These are phyloP conservation scores for Setipinna tenuifilis DNA, from an alignment of 2,797 vertebrate species.

Conservation along the genomic window DNA sequence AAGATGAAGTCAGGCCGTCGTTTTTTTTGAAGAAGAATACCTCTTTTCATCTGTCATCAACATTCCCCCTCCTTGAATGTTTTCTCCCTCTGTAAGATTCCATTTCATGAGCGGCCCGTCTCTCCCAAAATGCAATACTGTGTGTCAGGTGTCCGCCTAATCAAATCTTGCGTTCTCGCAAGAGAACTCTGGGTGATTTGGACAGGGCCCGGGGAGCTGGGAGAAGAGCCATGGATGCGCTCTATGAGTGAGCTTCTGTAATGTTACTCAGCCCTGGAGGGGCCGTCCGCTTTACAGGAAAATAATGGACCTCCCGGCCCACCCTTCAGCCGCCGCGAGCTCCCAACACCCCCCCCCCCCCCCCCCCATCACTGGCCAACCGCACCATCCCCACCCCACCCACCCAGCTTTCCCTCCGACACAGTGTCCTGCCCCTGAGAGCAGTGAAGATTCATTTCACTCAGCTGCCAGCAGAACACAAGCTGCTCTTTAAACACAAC, in stretches of 20 bases:
- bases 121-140: constrained; percentile 16
- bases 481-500: constrained; percentile 72
- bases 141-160: constrained; percentile 24
- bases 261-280: constrained; percentile 65
- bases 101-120: neutral
- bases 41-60: constrained; percentile 16
- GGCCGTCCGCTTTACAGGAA: constrained; percentile 68
- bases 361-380: too few species aligned
- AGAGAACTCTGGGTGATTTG: constrained; percentile 11
- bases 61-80: constrained; percentile 13
- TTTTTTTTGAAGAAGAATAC: neutral
- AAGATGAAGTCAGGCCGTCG: neutral
- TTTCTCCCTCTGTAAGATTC: constrained; percentile 9
- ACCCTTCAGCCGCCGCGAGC: constrained; percentile 10
- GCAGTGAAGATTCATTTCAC: constrained; percentile 62
- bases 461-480: constrained; percentile 69
- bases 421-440: constrained; percentile 57
- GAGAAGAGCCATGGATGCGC: constrained; percentile 9
- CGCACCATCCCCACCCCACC: neutral
- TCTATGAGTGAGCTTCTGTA: constrained; percentile 61
- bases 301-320: constrained; percentile 66
- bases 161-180: constrained; percentile 11
- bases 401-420: constrained; percentile 65
- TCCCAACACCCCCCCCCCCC: neutral
- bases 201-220: neutral